A percentile compares a stretch with the other conserved stretches of the same genome.
phyloP scores from a whole-genome alignment of 2,113 vertebrate species.

The Pollimyrus isidori region DNA sequence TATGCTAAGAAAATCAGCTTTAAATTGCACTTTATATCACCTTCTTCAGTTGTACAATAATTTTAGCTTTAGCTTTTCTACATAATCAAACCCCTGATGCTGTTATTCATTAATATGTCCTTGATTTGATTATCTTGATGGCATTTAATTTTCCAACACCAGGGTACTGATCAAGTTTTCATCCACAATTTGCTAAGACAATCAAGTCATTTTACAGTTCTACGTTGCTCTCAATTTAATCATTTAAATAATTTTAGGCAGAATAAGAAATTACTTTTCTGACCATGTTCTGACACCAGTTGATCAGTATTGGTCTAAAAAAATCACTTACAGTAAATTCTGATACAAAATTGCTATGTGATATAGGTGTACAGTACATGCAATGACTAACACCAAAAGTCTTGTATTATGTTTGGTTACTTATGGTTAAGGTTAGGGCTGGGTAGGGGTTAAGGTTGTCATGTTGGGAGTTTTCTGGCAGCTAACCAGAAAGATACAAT shows the following conservation, averaged over 20 bases:
- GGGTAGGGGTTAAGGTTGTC: too few relatives aligned
- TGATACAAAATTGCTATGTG: not conserved
- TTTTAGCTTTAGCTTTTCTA: not conserved
- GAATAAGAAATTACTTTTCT: not conserved
- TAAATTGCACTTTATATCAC: not conserved
- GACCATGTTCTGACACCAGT: not conserved
- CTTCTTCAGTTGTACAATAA: not conserved
- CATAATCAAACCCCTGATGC: not conserved
- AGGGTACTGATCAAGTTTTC: conserved; percentile 9
- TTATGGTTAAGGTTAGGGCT: too few relatives aligned
- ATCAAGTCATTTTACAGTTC: not conserved
- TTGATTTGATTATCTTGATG: conserved; percentile 14
- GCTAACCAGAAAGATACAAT: too few relatives aligned
- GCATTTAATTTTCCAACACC: conserved; percentile 2
- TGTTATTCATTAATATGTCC: not conserved
- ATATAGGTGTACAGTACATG: not conserved
- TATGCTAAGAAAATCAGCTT: not conserved
- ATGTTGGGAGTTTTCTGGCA: too few relatives aligned
- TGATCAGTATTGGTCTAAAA: not conserved
- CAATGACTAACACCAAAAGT: not conserved
- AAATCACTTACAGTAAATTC: not conserved
- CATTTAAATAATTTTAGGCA: not conserved
- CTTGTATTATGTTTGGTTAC: too few relatives aligned
- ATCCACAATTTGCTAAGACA: not conserved
- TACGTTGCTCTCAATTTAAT: not conserved